Conservation (phyloP, 2,888 invertebrate genomes). For the Andrena haemorrhoa region DNA sequence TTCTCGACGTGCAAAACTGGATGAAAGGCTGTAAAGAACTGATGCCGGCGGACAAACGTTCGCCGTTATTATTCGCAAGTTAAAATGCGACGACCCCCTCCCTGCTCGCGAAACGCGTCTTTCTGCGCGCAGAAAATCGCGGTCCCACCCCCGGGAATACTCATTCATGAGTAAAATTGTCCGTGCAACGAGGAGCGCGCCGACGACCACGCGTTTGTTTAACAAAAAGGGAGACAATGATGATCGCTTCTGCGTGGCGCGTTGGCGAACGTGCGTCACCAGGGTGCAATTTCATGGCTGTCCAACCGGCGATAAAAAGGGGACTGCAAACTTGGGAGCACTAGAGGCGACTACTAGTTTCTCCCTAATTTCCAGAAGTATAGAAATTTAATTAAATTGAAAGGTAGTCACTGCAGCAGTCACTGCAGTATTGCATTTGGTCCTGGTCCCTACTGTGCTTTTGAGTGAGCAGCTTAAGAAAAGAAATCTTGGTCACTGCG, state of each 20-base stretch:
- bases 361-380: neutral
- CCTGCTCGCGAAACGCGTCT: conserved; percentile 42
- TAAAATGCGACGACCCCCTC: conserved; percentile 51
- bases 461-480: no score
- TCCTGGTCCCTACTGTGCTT: no score
- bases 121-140: conserved; percentile 68
- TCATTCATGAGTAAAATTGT: conserved; percentile 67
- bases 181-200: neutral
- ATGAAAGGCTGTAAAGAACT: conserved; percentile 55
- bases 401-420: no score
- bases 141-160: conserved; percentile 45
- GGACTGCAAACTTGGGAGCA: neutral
- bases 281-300: neutral
- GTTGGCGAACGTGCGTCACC: conserved; percentile 39
- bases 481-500: no score
- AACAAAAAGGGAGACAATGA: neutral
- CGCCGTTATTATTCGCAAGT: conserved; percentile 68
- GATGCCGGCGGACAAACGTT: conserved; percentile 55
- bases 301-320: neutral
- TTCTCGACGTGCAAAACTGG: conserved; percentile 28
- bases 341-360: neutral
- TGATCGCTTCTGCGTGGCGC: conserved; percentile 25
- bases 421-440: no score
- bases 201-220: conserved; percentile 28
- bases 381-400: no score